Conservation (phyloP, 2,888 invertebrate species). For the Sarcophaga carnaria region DNA sequence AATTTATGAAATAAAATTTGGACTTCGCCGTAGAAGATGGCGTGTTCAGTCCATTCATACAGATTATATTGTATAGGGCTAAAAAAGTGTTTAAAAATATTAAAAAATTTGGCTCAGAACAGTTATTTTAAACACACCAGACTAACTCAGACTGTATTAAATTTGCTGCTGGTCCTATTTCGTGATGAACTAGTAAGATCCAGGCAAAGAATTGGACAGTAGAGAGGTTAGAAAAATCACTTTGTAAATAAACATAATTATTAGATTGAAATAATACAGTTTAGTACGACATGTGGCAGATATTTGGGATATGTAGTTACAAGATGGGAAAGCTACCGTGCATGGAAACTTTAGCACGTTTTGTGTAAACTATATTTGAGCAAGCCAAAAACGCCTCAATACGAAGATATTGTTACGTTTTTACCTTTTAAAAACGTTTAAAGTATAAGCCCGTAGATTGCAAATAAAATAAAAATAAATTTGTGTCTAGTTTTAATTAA, state of each 20-base stretch:
- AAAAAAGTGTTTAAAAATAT: constrained; percentile 1
- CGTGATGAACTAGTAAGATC: constrained; percentile 9
- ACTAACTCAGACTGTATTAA: background rate
- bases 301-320: no score
- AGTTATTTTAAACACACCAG: constrained; percentile 2
- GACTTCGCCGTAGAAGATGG: background rate
- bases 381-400: no score
- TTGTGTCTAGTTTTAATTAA: no score
- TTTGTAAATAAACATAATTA: background rate
- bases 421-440: no score
- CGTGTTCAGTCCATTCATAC: background rate
- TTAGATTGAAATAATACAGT: no score
- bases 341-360: no score
- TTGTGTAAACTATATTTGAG: no score
- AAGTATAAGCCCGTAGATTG: no score
- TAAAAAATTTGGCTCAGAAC: background rate
- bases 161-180: background rate
- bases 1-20: no score
- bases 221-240: background rate
- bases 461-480: no score
- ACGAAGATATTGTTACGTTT: no score
- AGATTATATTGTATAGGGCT: background rate
- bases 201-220: background rate
- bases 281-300: background rate
- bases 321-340: no score